phyloP scores from a whole-genome alignment of 2,888 invertebrate genomes.

The Iselma pallidipennis region DNA sequence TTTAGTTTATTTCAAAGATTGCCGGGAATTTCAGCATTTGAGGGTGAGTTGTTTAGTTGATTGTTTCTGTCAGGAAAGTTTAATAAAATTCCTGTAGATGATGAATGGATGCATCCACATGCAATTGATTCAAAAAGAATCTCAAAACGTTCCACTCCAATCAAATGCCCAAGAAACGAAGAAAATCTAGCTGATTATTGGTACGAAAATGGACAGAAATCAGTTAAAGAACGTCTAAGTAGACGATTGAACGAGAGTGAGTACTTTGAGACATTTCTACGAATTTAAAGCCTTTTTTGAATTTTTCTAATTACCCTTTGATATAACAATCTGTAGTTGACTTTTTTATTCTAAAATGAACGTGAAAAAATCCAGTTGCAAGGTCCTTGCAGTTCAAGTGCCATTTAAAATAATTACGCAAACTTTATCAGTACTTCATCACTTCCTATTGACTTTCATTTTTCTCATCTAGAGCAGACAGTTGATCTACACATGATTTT shows the following conservation, averaged over 20 bases:
- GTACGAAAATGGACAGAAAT: conserved; percentile 32
- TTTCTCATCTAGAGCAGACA: neutral
- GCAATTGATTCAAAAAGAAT: neutral
- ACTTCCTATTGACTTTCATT: neutral
- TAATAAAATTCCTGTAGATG: neutral
- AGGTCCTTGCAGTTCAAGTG: too few species aligned
- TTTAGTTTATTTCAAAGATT: neutral
- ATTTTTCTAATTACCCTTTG: too few species aligned
- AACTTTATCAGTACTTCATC: too few species aligned
- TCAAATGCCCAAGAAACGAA: conserved; percentile 12
- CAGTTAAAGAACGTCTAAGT: conserved; percentile 29
- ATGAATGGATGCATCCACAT: conserved; percentile 16
- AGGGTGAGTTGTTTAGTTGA: neutral
- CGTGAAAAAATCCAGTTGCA: too few species aligned
- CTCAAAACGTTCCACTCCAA: neutral
- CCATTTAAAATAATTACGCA: too few species aligned
- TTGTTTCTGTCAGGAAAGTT: conserved; percentile 1
- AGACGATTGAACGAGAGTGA: conserved; percentile 37
- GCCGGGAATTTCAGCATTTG: neutral
- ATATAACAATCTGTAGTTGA: too few species aligned
- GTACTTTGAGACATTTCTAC: too few species aligned
- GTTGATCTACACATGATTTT: too few species aligned
- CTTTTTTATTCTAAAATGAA: too few species aligned
- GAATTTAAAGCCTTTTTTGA: too few species aligned
- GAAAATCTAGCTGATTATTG: conserved; percentile 36